Base-by-base conservation (phyloP, 2,888 invertebrate species). In the Eustalomyia histrio region DNA sequence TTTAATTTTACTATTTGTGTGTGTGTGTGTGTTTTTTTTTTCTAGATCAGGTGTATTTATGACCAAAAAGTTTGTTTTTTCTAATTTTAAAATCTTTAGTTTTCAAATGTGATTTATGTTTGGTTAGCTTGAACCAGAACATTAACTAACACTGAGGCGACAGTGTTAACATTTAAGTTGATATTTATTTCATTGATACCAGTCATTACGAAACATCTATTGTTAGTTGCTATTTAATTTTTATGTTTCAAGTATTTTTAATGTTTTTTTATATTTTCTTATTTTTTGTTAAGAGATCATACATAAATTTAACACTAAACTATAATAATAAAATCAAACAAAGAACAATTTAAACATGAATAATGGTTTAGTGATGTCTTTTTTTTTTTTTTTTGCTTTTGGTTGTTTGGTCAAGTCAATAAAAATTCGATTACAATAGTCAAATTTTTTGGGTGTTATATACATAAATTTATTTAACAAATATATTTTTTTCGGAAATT, bases 291-390 rank as follows among this genome's bases (percentile, higher is more conserved):
- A 29, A 29, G 29, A 29, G 29, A 29, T 29, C 29, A 29, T 7
- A 4, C 39, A 39, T 39, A 39, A 39, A 39, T 39, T 39, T 39
- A 39, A 39, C 12, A 47, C 43, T 3, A 14, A 47, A 47, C 43
- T 7, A 47, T 47, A 47, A 47, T n/a, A 47, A 47, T 47, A 47
- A n/a, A 47, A 47, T 4, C 10, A 47, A n/a, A 47, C 6, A n/a
- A 47, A 47, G 43, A n/a, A 47, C 43, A 47, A 47, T 47, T 47
- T 7, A 47, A 47, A 47, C 43, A n/a, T 47, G 43, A 47, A 47
- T 47, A 47, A 47, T 47, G 43, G 43, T 14, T 43, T 43, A 14
- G 8, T 35, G 39, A 39, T 12, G 39, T 39, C n/a, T n/a, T n/a
- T 39, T 39, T 35, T 35, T 1, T 35, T 35, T 35, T 21, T 21